Conservation (phyloP, 2,797 vertebrate species). For the Pangasius djambal region DNA sequence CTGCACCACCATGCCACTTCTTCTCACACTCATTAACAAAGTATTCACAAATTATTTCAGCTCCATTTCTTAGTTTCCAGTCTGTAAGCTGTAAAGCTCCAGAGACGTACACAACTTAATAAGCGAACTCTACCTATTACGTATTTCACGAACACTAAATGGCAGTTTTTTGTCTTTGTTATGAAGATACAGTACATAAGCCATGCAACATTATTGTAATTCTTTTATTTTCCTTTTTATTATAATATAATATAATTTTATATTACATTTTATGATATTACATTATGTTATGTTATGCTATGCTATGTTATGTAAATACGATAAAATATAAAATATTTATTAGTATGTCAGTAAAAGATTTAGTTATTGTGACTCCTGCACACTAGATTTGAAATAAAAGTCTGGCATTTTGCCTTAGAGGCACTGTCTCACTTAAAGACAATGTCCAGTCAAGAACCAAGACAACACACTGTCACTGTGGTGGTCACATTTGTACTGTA, state of each 20-base stretch:
- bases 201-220: background rate
- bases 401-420: background rate
- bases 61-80: background rate
- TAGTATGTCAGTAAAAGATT: too few species aligned
- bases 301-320: too few species aligned
- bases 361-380: background rate
- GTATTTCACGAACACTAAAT: background rate
- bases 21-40: background rate
- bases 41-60: background rate
- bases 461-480: background rate
- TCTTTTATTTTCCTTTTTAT: background rate
- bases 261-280: background rate
- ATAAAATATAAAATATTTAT: too few species aligned
- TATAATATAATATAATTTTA: background rate
- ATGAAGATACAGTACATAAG: background rate
- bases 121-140: background rate
- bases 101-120: background rate
- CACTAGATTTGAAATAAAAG: background rate
- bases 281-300: background rate
- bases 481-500: background rate
- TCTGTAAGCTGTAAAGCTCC: background rate
- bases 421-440: background rate
- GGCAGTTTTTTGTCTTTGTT: background rate
- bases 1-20: background rate
- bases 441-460: background rate